These are phyloP conservation scores for Tamandua tetradactyla DNA, from an alignment of 2,797 vertebrate genomes.

Conservation along the genomic window DNA sequence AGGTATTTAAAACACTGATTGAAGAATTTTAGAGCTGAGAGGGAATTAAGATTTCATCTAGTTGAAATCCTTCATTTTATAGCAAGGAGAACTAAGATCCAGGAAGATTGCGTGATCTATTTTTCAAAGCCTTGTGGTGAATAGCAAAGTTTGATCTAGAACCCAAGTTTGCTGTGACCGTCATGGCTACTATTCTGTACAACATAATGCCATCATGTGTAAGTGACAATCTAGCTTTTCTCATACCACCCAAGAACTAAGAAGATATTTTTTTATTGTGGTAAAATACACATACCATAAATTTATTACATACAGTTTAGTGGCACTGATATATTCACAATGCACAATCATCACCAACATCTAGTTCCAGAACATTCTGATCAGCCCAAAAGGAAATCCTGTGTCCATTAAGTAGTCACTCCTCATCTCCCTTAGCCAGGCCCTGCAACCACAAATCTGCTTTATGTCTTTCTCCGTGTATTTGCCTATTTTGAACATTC, in stretches of 20 bases:
- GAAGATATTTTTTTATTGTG: not conserved
- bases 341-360: not conserved
- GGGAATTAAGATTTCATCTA: slow-evolving; percentile 49
- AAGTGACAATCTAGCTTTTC: not conserved
- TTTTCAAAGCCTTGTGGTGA: slow-evolving; percentile 30
- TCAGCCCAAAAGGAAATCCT: slow-evolving; percentile 4
- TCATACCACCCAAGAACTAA: not conserved
- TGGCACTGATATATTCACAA: not conserved
- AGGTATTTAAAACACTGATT: not conserved
- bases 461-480: not conserved
- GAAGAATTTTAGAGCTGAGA: slow-evolving; percentile 47
- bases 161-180: not conserved
- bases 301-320: not conserved
- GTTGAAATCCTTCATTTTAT: slow-evolving; percentile 27
- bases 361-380: slow-evolving; percentile 9
- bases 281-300: slow-evolving; percentile 24
- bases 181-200: not conserved
- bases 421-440: not conserved
- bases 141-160: not conserved
- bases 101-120: not conserved
- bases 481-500: not conserved
- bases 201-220: not conserved
- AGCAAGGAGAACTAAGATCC: slow-evolving; percentile 32
- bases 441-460: not conserved
- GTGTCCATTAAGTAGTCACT: not conserved